Evolutionary conservation across 2,888 invertebrate genomes (phyloP), one percentile per base, ranked within the genome.

Genomic region (Drosophila pegasa): DNA sequence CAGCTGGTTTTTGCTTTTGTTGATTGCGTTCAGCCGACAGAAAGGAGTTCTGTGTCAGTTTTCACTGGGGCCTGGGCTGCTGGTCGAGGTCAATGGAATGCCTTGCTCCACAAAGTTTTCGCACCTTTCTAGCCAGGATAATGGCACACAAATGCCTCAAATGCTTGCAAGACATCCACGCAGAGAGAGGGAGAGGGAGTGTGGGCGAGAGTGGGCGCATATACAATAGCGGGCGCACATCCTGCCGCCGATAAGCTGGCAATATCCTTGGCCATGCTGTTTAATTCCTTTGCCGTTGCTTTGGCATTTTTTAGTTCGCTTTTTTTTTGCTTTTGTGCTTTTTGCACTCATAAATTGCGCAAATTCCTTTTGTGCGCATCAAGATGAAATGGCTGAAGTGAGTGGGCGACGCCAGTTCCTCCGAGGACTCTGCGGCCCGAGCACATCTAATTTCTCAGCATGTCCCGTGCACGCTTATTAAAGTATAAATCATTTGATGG

Each of bases 391-490:
- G 43, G 43, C 43, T 45, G n/a, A 14, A 16, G 43, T 27, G 25
- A 7, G 22, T 20, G 52, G 52, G 38, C 1, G 9, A 16, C 27
- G 5, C 22, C 10, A 47, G 29, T 18, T 6, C 18, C 47, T 37
- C 25, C 38, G 22, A 18, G 25, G 48, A 29, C 25, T 55, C 31
- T 31, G 37, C 33, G 12, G 35, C 50, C 52, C 35, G 45, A 69
- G 68, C 81, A 71, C 78, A 71, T 84, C 78, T 80, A 87, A 84
- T 88, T 85, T 85, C 86, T 81, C 73, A 69, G 59, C 72, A 77
- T 87, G 87, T 88, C 89, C 73, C 72, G 55, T 64, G 75, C 79
- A 81, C 86, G 87, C 85, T 85, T 88, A 85, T 85, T 85, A 85
- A 87, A 79, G 85, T 66, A 88, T 85, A 85, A 85, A 85, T 89